Evolutionary conservation across 2,797 vertebrate species (phyloP).

Genomic region (Crocodylus rhombifer): DNA sequence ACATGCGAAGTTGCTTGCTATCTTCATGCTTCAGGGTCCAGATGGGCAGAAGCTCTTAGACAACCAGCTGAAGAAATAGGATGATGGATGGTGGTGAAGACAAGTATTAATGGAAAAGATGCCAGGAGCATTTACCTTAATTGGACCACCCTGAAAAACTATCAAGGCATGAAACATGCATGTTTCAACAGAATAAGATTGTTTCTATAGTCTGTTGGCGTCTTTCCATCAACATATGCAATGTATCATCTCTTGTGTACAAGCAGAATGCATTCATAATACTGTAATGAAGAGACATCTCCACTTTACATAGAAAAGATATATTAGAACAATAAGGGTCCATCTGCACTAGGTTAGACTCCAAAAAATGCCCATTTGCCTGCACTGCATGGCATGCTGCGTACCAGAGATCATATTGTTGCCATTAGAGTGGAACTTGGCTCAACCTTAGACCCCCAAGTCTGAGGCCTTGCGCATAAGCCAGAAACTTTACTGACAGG

Average conservation of each 20-base stretch:
- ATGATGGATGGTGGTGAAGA: background rate
- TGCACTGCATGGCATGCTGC: too few relatives aligned
- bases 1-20: background rate
- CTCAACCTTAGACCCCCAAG: too few relatives aligned
- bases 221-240: accelerated
- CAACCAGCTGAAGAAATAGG: background rate
- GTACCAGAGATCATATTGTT: too few relatives aligned
- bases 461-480: too few relatives aligned
- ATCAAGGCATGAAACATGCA: too few relatives aligned
- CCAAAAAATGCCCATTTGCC: too few relatives aligned
- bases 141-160: background rate
- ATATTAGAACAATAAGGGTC: accelerated
- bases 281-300: accelerated
- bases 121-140: background rate
- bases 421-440: too few relatives aligned
- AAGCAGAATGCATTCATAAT: accelerated
- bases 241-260: background rate
- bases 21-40: accelerated
- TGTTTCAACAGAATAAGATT: background rate
- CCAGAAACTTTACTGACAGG: too few relatives aligned
- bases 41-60: background rate
- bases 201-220: background rate
- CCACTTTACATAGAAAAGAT: background rate
- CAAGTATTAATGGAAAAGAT: background rate
- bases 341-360: too few relatives aligned